Conservation (phyloP, 2,113 vertebrate genomes). For the Malaclemys terrapin region DNA sequence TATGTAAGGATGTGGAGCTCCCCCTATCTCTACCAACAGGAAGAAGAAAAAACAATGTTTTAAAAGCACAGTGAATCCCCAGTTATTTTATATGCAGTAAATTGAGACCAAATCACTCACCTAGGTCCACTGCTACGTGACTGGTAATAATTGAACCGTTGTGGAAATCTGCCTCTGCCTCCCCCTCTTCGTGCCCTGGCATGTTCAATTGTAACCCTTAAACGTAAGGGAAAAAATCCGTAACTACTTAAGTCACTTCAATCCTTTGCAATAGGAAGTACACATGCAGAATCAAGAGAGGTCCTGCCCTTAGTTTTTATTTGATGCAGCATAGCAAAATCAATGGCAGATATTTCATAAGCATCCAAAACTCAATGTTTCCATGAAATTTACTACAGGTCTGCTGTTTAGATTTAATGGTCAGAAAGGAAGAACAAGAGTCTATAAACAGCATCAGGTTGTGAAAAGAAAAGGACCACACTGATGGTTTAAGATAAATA, state of each 20-base stretch:
- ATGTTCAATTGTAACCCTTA: slow-evolving; percentile 91
- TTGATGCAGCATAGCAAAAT: neutral
- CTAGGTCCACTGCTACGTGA: slow-evolving; percentile 88
- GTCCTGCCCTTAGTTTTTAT: slow-evolving; percentile 10
- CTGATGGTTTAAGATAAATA: neutral
- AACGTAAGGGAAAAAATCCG: neutral
- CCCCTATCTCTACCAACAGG: neutral
- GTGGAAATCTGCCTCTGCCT: slow-evolving; percentile 84
- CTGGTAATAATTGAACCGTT: slow-evolving; percentile 86
- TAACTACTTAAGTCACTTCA: neutral
- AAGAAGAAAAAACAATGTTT: neutral
- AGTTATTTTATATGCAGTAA: neutral
- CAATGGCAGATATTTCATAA: slow-evolving; percentile 3
- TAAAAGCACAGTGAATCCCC: neutral
- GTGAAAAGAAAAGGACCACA: neutral
- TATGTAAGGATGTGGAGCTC: neutral
- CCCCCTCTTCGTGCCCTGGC: slow-evolving; percentile 83
- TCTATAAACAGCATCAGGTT: neutral
- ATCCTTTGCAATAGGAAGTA: slow-evolving; percentile 16
- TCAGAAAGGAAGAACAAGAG: neutral
- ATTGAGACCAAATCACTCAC: slow-evolving; percentile 67
- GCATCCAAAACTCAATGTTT: neutral
- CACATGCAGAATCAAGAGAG: neutral
- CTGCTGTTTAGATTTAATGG: neutral
- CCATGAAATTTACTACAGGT: neutral